Evolutionary conservation across 2,113 vertebrate genomes (phyloP), one percentile per base, ranked within the genome.

Genomic region (Ophiodon elongatus): DNA sequence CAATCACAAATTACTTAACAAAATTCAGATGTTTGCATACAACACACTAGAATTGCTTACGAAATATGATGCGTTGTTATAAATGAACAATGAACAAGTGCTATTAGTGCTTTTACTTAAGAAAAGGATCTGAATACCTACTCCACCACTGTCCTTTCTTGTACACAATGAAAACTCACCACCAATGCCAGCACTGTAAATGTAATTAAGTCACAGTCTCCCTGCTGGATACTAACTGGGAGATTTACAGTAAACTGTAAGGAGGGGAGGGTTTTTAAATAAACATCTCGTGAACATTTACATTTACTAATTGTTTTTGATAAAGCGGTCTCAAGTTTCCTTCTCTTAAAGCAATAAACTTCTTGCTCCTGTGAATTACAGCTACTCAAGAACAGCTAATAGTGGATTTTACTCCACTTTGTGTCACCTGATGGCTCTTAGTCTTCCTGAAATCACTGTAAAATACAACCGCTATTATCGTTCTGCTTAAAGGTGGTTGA

Each of bases 231-330:
- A 21, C 21, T 23, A 57, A 33, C 56, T 71, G 59, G 35, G 68
- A 69, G 70, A 85, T 88, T 88, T 73, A 75, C 23, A 63, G 73
- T 64, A 52, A 67, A 37, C 56, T 29, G 45, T 63, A 57, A 70
- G 35, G n/a, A 59, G 25, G 21, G 47, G 1, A 39, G n/a, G 2
- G n/a, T 73, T 73, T 59, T 80, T 41, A 82, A 80, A 84, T 64
- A 83, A 88, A 76, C 79, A 83, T 19, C 37, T 41, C 45, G 59
- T 37, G 8, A 65, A 43, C 39, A 67, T 78, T 81, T 50, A 41
- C 27, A 35, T 29, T 69, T 14, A n/a, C n/a, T n/a, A n/a, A 54
- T 33, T 56, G 14, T 13, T 63, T 56, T 45, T 64, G 21, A 76
- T 56, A 41, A 33, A 69, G 54, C 43, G 66, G 50, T 27, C 70